phyloP scores from a whole-genome alignment of 2,797 vertebrate species.

The Pantherophis vulpinus region DNA sequence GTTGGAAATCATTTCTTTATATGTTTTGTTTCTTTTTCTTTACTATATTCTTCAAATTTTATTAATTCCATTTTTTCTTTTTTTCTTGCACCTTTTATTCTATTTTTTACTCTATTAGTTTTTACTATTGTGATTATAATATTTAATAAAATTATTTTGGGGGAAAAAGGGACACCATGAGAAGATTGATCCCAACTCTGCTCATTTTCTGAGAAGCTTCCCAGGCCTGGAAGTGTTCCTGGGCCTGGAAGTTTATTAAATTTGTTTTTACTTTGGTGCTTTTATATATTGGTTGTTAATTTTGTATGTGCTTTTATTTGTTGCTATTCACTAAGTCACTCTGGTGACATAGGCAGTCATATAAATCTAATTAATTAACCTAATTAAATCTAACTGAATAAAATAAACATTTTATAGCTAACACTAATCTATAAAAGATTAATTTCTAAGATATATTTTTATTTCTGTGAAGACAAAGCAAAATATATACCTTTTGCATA shows the following conservation, averaged over 20 bases:
- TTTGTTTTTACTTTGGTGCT: not conserved
- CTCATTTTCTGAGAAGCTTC: not conserved
- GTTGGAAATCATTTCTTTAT: not conserved
- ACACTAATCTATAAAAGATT: not conserved
- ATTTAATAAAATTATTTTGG: not conserved
- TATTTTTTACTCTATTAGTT: not conserved
- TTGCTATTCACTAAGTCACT: not conserved
- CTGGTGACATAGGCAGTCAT: not conserved
- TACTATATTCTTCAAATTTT: not conserved
- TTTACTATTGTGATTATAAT: not conserved
- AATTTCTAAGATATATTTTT: not conserved
- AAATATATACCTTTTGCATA: not conserved
- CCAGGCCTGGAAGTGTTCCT: not conserved
- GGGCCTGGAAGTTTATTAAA: not conserved
- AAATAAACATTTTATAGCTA: not conserved
- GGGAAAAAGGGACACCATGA: not conserved
- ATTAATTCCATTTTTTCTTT: not conserved
- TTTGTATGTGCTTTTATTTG: not conserved
- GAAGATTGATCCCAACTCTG: not conserved
- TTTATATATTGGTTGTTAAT: not conserved
- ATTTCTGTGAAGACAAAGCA: not conserved
- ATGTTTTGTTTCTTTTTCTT: not conserved
- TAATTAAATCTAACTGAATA: not conserved
- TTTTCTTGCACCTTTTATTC: not conserved
- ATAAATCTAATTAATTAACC: not conserved